A percentile compares a stretch with the other conserved stretches of the same genome.
Evolutionary conservation across 2,113 vertebrate species (phyloP).

Genomic region (Helogale parvula): DNA sequence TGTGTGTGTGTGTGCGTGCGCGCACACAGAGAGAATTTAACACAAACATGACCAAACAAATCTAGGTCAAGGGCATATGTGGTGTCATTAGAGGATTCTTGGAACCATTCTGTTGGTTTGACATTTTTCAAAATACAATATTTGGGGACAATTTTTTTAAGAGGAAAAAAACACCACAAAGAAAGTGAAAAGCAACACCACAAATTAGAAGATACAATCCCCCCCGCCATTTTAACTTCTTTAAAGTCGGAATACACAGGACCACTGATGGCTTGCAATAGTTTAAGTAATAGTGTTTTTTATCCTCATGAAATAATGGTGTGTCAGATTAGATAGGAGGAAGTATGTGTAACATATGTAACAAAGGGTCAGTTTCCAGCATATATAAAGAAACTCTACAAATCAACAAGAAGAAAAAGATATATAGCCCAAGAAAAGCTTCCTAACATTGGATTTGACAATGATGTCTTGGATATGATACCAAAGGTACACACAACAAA

Average conservation of each 20-base stretch:
- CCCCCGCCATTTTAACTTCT: neutral
- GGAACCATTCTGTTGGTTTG: neutral
- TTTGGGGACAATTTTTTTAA: neutral
- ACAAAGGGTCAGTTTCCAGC: neutral
- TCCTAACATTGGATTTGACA: neutral
- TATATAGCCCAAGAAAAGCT: neutral
- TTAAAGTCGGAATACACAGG: neutral
- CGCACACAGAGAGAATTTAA: neutral
- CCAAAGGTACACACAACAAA: neutral
- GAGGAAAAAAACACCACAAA: neutral
- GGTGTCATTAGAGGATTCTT: neutral
- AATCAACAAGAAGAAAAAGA: neutral
- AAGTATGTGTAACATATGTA: neutral
- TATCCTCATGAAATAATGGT: neutral
- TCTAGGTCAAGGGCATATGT: neutral
- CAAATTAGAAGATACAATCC: neutral
- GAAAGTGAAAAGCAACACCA: neutral
- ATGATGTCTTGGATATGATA: neutral
- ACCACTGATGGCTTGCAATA: too few relatives aligned
- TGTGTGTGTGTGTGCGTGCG: neutral
- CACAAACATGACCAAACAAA: neutral
- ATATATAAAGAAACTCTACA: neutral
- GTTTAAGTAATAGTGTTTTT: neutral
- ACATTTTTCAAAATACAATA: neutral
- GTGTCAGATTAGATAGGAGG: neutral